Percentiles rank a stretch among this genome's conserved stretches.
Conservation (phyloP, 1,140 invertebrate genomes). For the Pentalonia nigronervosa region DNA sequence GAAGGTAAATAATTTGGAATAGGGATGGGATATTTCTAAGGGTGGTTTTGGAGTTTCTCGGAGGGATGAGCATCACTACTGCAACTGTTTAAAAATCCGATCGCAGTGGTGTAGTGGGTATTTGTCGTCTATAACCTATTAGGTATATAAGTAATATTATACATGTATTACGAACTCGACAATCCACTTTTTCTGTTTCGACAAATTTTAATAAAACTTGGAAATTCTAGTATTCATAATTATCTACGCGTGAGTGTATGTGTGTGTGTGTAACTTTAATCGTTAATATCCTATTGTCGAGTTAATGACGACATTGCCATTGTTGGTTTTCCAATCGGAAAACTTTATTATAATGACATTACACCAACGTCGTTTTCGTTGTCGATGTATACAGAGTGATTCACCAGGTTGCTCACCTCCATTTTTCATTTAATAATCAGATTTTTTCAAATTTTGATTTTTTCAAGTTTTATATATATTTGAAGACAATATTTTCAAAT, state of each 20-base stretch:
- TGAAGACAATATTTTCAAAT: too few relatives aligned
- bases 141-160: too few relatives aligned
- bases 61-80: background rate
- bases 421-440: too few relatives aligned
- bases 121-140: background rate
- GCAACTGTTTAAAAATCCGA: background rate
- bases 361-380: background rate
- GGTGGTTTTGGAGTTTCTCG: background rate
- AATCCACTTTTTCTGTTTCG: background rate
- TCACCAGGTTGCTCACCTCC: too few relatives aligned
- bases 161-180: background rate
- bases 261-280: too few relatives aligned
- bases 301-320: background rate
- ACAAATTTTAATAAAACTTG: background rate
- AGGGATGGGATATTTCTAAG: background rate
- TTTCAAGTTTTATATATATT: too few relatives aligned
- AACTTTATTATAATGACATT: background rate
- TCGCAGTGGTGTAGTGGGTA: background rate
- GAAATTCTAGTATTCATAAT: background rate
- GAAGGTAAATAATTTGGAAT: slow-evolving; percentile 63
- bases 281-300: background rate
- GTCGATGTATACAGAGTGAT: background rate
- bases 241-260: background rate
- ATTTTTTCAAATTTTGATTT: too few relatives aligned
- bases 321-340: background rate